Evolutionary conservation across 2,797 vertebrate genomes (phyloP).

Genomic region (Chloroceryle inda): DNA sequence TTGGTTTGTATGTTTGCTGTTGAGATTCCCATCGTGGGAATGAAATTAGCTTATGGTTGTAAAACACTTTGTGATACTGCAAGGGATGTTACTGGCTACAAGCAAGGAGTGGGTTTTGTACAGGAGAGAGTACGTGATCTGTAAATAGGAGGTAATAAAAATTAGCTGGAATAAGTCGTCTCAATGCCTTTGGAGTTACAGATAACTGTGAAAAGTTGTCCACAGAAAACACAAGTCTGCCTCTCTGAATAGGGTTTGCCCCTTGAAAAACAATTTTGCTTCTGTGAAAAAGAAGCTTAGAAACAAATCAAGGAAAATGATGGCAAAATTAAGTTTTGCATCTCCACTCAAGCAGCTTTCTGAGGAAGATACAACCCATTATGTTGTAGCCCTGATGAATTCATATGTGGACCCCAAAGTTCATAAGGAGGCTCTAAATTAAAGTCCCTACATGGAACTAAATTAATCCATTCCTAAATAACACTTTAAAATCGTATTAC

Average conservation of each 20-base stretch:
- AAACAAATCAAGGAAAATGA: constrained; percentile 1
- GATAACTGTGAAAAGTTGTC: background rate
- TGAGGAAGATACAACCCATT: background rate
- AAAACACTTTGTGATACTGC: background rate
- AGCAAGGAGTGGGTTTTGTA: background rate
- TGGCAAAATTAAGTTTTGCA: background rate
- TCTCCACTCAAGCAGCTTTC: background rate
- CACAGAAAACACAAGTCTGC: background rate
- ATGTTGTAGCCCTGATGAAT: background rate
- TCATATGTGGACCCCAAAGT: background rate
- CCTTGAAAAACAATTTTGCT: constrained; percentile 28
- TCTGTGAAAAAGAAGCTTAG: background rate
- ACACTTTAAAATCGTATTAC: background rate
- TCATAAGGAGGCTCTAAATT: background rate
- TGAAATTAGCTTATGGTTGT: background rate
- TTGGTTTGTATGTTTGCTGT: background rate
- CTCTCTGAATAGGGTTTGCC: background rate
- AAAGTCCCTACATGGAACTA: background rate
- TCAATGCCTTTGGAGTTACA: background rate
- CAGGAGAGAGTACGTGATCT: background rate
- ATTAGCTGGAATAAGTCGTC: background rate
- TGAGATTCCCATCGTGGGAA: background rate
- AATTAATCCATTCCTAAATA: background rate
- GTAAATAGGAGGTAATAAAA: background rate
- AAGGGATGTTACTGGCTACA: background rate